phyloP scores from a whole-genome alignment of 1,140 invertebrate genomes.

The Myzus persicae region DNA sequence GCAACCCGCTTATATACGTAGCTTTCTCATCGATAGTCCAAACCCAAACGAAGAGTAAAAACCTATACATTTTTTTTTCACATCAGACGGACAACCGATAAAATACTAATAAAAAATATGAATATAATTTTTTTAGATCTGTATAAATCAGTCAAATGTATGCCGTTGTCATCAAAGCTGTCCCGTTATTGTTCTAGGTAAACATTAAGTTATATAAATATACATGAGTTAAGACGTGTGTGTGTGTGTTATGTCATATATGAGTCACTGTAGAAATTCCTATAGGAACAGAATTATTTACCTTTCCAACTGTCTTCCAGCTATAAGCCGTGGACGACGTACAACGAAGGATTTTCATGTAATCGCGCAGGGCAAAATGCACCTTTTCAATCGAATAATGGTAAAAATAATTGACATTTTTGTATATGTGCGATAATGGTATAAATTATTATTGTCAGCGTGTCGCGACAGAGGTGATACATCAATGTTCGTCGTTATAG shows the following conservation, averaged over 20 bases:
- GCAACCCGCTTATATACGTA: neutral
- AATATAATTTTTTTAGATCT: neutral
- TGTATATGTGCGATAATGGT: neutral
- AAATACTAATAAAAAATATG: neutral
- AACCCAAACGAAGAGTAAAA: neutral
- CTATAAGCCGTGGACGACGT: neutral
- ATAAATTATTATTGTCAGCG: neutral
- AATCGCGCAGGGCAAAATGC: neutral
- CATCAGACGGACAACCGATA: neutral
- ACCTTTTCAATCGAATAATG: neutral
- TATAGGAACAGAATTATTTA: neutral
- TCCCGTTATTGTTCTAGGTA: neutral
- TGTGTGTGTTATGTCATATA: neutral
- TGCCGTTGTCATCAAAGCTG: neutral
- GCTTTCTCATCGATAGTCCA: neutral
- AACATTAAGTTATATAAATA: neutral
- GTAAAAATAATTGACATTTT: constrained; percentile 1
- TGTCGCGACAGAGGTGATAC: neutral
- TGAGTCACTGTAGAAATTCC: neutral
- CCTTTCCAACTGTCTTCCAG: neutral
- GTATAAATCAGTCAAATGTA: neutral
- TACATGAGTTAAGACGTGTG: neutral
- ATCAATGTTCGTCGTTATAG: neutral
- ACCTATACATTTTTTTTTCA: neutral
- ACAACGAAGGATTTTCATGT: neutral